Base-by-base conservation (phyloP, 2,888 invertebrate species). In the Phyto melanocephala region DNA sequence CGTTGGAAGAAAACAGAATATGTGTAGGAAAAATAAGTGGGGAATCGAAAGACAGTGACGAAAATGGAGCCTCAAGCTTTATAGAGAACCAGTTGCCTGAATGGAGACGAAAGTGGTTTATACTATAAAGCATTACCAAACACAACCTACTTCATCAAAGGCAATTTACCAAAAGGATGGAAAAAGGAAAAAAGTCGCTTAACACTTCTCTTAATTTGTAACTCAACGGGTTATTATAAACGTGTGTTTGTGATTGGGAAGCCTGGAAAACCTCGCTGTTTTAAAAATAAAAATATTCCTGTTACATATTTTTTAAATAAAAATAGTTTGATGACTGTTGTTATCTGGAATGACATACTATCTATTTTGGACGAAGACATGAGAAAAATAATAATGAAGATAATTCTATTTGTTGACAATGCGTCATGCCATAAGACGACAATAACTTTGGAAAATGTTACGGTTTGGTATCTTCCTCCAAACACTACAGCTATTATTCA, bases 241-340 rank as follows among this genome's bases (percentile, higher is more conserved):
- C 42, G 67, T 5, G 37, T 63, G 2, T 47, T 70, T 63, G 5
- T 35, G 17, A 75, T 80, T 45, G 52, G 80, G 35, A 75, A 80
- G 56, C 56, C 70, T 15, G 22, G 24, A 37, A 47, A 70, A 37
- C 70, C 80, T n/a, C 40, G 70, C 13, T 80, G 80, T 17, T 68
- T 80, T 17, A 80, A 80, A 80, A 80, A 63, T 40, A 81, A 81
- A 65, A 56, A 20, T 6, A 54, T 76, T 28, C 75, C 80, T 1
- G 13, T 70, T n/a, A 33, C 62, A 35, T 80, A 80, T 17, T 75
- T 52, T 62, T 75, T 60, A 1, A 63, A 80, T 35, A 42, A 68
- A 62, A 68, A 74, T 11, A 54, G 56, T 13, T 80, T 75, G 75
- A 62, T 76, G 80, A 63, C 75, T 8, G 37, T 22, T 63, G 7